Evolutionary conservation across 2,888 invertebrate species (phyloP).

Genomic region (Drosophila longiperda): DNA sequence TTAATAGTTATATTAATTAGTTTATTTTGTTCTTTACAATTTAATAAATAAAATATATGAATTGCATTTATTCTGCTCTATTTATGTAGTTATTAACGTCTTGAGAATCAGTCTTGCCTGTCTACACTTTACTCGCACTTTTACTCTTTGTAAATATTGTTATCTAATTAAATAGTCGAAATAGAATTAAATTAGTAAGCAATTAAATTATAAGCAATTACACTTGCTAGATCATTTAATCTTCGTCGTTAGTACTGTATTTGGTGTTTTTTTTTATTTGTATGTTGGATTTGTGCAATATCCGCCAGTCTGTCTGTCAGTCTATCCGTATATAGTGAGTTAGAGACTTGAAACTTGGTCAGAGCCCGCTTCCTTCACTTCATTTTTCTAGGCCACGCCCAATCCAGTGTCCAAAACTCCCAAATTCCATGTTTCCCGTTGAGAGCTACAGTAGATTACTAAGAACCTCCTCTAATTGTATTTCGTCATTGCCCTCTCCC

Average conservation of each 20-base stretch:
- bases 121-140: background rate
- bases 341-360: no score
- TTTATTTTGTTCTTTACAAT: background rate
- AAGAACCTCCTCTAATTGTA: no score
- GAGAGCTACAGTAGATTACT: no score
- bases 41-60: background rate
- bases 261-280: background rate
- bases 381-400: no score
- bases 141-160: background rate
- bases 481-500: no score
- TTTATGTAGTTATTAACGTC: background rate
- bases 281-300: background rate
- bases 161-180: background rate
- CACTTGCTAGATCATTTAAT: constrained; percentile 28
- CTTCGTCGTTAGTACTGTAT: constrained; percentile 29
- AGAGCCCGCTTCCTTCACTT: no score
- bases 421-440: no score
- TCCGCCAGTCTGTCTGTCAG: background rate
- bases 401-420: no score
- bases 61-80: background rate
- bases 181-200: no score
- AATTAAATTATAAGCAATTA: background rate
- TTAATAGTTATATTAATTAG: background rate
- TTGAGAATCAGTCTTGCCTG: no score
- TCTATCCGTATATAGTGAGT: background rate